Conservation (phyloP, 2,888 invertebrate genomes). For the Amphipoea oculea region DNA sequence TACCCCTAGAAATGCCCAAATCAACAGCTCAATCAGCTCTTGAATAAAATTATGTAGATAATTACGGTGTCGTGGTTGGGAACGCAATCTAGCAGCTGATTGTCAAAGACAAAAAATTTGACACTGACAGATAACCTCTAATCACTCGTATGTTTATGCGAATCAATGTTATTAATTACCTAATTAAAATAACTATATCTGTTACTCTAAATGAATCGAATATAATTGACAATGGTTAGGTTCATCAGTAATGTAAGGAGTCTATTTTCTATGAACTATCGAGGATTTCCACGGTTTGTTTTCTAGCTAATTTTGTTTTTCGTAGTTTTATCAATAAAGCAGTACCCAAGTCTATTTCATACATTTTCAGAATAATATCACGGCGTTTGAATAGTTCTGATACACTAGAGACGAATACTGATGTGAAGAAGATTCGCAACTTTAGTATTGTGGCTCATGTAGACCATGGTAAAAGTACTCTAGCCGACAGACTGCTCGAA, state of each 20-base stretch:
- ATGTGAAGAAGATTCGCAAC: constrained; percentile 93
- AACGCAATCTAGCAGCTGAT: constrained; percentile 35
- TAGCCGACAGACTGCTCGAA: constrained; percentile 98
- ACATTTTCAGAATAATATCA: constrained; percentile 66
- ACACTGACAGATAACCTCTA: constrained; percentile 50
- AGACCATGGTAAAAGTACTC: constrained; percentile 99
- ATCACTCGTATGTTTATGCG: background rate
- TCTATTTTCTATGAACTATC: constrained; percentile 36
- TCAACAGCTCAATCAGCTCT: background rate
- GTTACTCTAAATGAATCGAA: constrained; percentile 20
- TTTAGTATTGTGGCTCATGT: constrained; percentile 99
- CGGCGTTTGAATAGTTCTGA: constrained; percentile 75
- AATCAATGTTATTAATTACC: background rate
- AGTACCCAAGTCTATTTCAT: constrained; percentile 7
- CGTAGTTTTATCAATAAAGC: constrained; percentile 44
- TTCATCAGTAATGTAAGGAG: constrained; percentile 48
- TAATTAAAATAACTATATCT: background rate
- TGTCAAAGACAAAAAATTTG: constrained; percentile 13
- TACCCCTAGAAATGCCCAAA: background rate
- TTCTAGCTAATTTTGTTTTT: background rate
- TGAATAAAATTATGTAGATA: background rate
- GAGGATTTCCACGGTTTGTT: constrained; percentile 51
- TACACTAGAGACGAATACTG: constrained; percentile 66
- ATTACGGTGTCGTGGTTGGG: background rate
- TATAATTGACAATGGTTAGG: constrained; percentile 59